Evolutionary conservation across 2,888 invertebrate species (phyloP), one percentile per base, ranked within the genome.

Genomic region (Neoascia interrupta): DNA sequence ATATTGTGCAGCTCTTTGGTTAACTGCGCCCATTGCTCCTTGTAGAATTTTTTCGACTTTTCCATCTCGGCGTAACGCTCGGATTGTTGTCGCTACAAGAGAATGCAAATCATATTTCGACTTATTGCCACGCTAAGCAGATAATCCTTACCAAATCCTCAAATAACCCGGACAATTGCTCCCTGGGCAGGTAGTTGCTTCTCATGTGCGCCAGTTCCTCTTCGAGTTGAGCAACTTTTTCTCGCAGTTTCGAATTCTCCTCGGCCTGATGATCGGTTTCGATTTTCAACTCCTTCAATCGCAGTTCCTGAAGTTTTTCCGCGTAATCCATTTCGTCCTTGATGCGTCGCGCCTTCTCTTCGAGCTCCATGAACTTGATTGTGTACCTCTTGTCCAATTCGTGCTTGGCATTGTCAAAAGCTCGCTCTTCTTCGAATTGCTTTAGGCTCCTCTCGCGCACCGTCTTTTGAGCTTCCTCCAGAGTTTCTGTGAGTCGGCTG

Each of bases 11-110:
- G 90, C 83, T 94, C 94, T 0, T 92, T 88, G 1, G 93, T 92
- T 0, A 93, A 91, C 75, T 91, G 91, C 1, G 92, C 91, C 93
- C 94, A 95, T 84, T 94, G 93, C 82, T 93, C 92, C 84, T 95
- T 94, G 88, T 95, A 95, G 85, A 93, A 94, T 10, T 91, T 89
- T 86, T 94, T 94, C 31, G 93, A 92, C 64, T 92, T 91, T 61
- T 92, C 90, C 1, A 93, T 91, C 63, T 91, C 90, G 73, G 91
- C 90, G 47, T 93, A 89, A 83, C 93, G 93, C 84, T 93, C 91
- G 84, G 83, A 83, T 39, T 86, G 86, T 4, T 79, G 31, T 4
- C 82, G 82, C 83, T 84, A 31, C 6, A 26, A 70, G 16, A 37
- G 45, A 26, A 45, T 5, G 1, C 6, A 15, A 54, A 15, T 19